Evolutionary conservation across 2,888 invertebrate species (phyloP).

Genomic region (Parnassius smintheus): DNA sequence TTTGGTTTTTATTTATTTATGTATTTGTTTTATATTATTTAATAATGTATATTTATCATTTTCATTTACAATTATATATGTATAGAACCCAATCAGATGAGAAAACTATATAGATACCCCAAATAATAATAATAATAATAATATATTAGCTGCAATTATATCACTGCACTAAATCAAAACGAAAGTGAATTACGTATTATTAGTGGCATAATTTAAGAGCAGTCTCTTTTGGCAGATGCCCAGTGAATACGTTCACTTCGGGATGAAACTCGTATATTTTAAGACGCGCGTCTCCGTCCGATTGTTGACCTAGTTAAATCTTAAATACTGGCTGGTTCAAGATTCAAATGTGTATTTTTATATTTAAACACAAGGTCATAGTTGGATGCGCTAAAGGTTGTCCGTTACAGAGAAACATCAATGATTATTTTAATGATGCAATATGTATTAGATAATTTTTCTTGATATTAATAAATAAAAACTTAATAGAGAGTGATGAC

Average conservation of each 20-base stretch:
- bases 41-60: no score
- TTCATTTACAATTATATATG: no score
- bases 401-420: neutral
- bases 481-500: no score
- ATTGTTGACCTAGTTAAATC: slow-evolving; percentile 58
- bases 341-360: slow-evolving; percentile 16
- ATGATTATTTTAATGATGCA: no score
- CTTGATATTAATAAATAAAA: no score
- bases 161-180: neutral
- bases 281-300: slow-evolving; percentile 42
- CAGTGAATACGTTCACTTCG: slow-evolving; percentile 41
- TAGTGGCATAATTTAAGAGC: slow-evolving; percentile 31
- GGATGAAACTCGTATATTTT: slow-evolving; percentile 52
- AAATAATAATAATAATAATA: no score
- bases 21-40: no score
- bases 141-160: no score
- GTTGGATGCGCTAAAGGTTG: neutral
- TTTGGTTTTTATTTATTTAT: no score
- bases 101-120: no score
- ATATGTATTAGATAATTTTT: no score
- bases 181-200: slow-evolving; percentile 19
- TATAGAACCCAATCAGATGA: no score
- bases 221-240: slow-evolving; percentile 48
- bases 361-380: slow-evolving; percentile 22
- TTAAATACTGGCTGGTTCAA: slow-evolving; percentile 17